phyloP scores from a whole-genome alignment of 2,113 vertebrate genomes.

The Neogale vison region DNA sequence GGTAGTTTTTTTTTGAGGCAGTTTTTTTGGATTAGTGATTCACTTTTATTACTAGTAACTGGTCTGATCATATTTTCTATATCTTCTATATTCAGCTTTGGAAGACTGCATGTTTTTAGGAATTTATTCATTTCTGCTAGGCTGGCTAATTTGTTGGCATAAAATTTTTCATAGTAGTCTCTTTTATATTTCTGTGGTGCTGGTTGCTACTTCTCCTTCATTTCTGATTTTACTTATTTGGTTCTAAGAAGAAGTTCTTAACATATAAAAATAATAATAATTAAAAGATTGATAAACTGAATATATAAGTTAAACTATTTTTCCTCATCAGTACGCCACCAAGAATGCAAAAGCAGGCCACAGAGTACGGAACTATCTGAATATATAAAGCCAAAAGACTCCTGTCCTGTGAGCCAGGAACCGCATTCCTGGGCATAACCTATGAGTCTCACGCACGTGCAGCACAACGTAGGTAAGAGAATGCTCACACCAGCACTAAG shows the following conservation, averaged over 20 bases:
- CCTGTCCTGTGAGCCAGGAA: no score
- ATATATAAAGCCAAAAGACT: background rate
- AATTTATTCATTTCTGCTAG: background rate
- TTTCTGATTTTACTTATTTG: background rate
- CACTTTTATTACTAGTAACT: background rate
- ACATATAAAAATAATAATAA: background rate
- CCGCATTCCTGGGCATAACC: background rate
- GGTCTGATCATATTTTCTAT: background rate
- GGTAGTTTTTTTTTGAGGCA: background rate
- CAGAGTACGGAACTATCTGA: background rate
- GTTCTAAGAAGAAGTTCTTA: background rate
- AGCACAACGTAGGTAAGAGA: background rate
- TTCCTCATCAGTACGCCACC: background rate
- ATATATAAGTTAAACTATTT: background rate
- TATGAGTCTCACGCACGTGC: fast-evolving
- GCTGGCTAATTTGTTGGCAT: background rate
- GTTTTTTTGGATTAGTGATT: background rate
- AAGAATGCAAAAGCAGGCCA: background rate
- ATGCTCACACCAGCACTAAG: background rate
- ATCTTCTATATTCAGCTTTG: background rate
- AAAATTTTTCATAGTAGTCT: background rate
- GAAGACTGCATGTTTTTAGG: background rate
- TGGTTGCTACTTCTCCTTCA: background rate
- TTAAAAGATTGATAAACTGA: background rate
- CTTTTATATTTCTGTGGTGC: background rate